Evolutionary conservation across 2,113 vertebrate genomes (phyloP).

Genomic region (Xiphorhynchus elegans): DNA sequence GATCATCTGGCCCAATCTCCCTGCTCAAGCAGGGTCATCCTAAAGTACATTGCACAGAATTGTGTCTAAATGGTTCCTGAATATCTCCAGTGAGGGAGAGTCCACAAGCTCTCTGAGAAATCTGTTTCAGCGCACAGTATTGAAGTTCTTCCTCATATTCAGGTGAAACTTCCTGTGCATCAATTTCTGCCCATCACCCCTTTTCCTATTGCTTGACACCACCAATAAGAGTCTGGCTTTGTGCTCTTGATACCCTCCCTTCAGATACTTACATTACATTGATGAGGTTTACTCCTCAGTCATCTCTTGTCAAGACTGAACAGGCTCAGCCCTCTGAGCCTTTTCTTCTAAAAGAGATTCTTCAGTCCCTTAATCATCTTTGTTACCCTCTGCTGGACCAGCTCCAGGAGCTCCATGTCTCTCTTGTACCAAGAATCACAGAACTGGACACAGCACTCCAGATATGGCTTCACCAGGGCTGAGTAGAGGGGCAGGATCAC

Average conservation of each 20-base stretch:
- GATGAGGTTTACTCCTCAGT: background rate
- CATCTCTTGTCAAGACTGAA: fast-evolving
- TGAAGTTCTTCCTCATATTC: background rate
- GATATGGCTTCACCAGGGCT: background rate
- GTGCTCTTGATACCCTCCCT: background rate
- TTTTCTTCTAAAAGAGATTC: fast-evolving
- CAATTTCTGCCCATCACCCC: background rate
- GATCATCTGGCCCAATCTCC: background rate
- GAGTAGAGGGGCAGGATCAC: background rate
- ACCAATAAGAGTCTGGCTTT: background rate
- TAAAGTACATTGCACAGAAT: background rate
- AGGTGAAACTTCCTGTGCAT: background rate
- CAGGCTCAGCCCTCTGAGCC: background rate
- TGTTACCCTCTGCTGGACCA: background rate
- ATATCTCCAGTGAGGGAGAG: background rate
- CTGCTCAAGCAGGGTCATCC: background rate
- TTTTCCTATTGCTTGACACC: background rate
- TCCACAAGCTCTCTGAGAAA: background rate
- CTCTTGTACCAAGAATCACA: background rate
- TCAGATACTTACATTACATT: background rate
- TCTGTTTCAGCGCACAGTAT: background rate
- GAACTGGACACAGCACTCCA: background rate
- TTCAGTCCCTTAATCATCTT: background rate
- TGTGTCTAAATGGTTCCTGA: background rate
- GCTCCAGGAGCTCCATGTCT: background rate